Conservation (phyloP, 2,797 vertebrate species). For the Heteromormyrus szaboi region DNA sequence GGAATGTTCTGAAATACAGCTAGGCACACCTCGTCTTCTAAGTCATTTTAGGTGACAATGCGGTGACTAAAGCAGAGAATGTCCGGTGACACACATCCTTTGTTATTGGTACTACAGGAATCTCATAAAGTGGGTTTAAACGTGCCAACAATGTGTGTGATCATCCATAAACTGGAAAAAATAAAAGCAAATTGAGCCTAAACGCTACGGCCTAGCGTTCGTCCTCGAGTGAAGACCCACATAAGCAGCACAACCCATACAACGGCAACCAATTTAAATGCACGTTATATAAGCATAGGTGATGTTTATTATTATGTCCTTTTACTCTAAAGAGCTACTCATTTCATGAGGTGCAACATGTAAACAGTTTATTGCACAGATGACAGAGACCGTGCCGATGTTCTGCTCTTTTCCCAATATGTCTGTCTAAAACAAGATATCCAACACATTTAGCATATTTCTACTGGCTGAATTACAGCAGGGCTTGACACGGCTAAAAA, state of each 20-base stretch:
- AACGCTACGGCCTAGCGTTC: not conserved
- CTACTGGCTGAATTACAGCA: conserved; percentile 34
- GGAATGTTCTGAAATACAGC: not conserved
- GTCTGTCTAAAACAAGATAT: conserved; percentile 7
- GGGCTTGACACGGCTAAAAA: conserved; percentile 41
- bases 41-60: not conserved
- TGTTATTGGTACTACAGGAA: not conserved
- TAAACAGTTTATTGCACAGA: not conserved
- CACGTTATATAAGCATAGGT: not conserved
- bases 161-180: not conserved
- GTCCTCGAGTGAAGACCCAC: not conserved
- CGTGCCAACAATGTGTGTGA: not conserved
- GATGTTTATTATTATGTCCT: not conserved
- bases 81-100: not conserved
- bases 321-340: not conserved
- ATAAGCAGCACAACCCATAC: not conserved
- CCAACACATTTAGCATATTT: conserved; percentile 24
- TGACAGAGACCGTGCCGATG: not conserved
- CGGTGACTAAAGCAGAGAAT: not conserved
- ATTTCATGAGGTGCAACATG: not conserved
- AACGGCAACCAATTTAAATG: not conserved
- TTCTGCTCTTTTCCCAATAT: not conserved
- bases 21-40: not conserved
- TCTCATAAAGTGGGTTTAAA: not conserved
- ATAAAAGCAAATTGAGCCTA: not conserved